These are phyloP conservation scores for Morone saxatilis DNA, from an alignment of 2,113 vertebrate genomes.

Conservation along the genomic window DNA sequence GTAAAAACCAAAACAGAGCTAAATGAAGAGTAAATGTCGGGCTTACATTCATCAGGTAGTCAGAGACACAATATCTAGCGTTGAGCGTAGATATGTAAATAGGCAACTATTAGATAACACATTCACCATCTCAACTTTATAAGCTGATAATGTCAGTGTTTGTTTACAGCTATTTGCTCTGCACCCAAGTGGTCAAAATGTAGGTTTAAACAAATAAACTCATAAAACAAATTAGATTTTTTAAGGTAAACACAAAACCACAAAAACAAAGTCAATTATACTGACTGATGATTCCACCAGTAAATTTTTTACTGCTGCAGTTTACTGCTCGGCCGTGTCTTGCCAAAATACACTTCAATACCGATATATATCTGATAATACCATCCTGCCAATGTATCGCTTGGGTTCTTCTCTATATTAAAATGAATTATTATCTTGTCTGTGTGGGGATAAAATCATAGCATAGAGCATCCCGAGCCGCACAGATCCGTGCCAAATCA, in stretches of 20 bases:
- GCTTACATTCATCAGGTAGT: not conserved
- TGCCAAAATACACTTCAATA: not conserved
- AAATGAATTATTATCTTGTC: slow-evolving; percentile 12
- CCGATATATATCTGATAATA: not conserved
- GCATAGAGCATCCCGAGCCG: slow-evolving; percentile 12
- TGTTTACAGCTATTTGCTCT: not conserved
- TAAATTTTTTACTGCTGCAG: slow-evolving; percentile 2
- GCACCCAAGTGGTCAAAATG: not conserved
- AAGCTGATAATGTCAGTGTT: not conserved
- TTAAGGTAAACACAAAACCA: not conserved
- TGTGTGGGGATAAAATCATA: not conserved
- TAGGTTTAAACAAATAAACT: not conserved
- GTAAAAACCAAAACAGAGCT: not conserved
- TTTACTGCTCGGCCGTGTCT: slow-evolving; percentile 15
- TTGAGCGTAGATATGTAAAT: not conserved
- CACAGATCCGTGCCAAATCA: slow-evolving; percentile 45
- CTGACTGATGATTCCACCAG: not conserved
- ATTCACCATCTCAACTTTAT: not conserved
- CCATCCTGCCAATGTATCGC: not conserved
- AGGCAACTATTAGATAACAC: not conserved
- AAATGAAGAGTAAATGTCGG: not conserved
- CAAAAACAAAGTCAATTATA: not conserved
- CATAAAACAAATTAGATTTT: not conserved
- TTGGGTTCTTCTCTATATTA: not conserved
- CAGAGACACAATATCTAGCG: not conserved